Base-by-base conservation (phyloP, 1,140 invertebrate genomes). In the Pachyrhynchus sulphureomaculatus region DNA sequence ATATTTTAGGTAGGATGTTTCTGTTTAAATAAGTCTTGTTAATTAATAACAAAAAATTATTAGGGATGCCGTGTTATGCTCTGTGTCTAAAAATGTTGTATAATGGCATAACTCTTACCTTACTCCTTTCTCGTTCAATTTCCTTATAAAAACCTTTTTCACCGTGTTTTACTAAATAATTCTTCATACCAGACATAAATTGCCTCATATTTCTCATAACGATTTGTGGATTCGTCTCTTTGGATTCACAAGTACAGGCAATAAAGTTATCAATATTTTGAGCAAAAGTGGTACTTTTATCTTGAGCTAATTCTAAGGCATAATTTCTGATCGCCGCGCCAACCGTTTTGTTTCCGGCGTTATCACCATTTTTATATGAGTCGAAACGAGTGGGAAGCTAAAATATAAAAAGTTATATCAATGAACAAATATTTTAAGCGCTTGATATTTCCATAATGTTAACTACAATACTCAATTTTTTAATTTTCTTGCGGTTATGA, bases 151-250 rank as follows among this genome's bases (percentile, higher is more conserved):
- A 92, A 67, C 93, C 88, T 64, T 89, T 86, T 73, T 97, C 94
- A 1, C 94, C 94, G 70, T 96, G 92, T 71, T 96, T 96, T 3
- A 96, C 89, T 26, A 97, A 79, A 76, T 96, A 98, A 73, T 98
- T 97, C 75, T 96, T 97, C 85, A 97, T 96, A 37, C 95, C 95
- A 13, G 91, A 95, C 91, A 97, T 95, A 72, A 97, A 98, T 76
- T 98, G 95, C 1, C 95, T 85, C 79, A 95, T 94, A 75, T 95
- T 95, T 61, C 93, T 84, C 88, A 95, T 93, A 10, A 95, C 90
- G 34, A 83, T 79, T 70, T 92, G 88, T 4, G 94, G 93, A 71
- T 89, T 92, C 2, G 83, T 86, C 71, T 97, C 94, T 39, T 88
- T 88, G 1, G 92, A 92, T 69, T 97, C 94, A 64, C 88, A 85